Evolutionary conservation across 2,888 invertebrate species (phyloP).

Genomic region (Drosophila melanosoma): DNA sequence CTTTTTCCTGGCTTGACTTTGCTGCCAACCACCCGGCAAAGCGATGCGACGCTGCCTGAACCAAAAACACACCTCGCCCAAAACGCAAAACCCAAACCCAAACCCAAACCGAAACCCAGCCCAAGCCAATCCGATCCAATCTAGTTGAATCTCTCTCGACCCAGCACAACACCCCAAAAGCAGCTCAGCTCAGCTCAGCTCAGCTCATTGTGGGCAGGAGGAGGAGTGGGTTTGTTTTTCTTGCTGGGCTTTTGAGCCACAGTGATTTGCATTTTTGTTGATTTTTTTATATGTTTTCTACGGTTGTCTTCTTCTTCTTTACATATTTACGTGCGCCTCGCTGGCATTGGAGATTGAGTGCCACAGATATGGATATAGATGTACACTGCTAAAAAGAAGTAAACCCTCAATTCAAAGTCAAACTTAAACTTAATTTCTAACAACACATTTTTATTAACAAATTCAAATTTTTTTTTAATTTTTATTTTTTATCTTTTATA

Average conservation of each 20-base stretch:
- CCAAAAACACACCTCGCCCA: slow-evolving; percentile 1
- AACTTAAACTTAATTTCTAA: neutral
- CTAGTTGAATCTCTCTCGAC: slow-evolving; percentile 33
- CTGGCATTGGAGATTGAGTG: slow-evolving; percentile 52
- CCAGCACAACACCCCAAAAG: slow-evolving; percentile 28
- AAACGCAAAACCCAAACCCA: slow-evolving; percentile 4
- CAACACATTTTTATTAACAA: neutral
- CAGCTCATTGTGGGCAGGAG: neutral
- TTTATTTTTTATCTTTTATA: no score
- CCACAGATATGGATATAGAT: slow-evolving; percentile 42
- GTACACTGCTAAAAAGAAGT: neutral
- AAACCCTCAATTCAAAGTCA: neutral
- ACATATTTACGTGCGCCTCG: slow-evolving; percentile 69
- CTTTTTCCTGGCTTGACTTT: slow-evolving; percentile 74
- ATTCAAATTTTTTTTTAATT: neutral
- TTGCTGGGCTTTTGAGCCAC: slow-evolving; percentile 73
- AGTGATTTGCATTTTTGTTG: slow-evolving; percentile 73
- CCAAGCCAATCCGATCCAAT: slow-evolving; percentile 31
- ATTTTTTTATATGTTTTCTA: slow-evolving; percentile 19
- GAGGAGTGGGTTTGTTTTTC: slow-evolving; percentile 19
- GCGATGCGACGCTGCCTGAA: slow-evolving; percentile 24
- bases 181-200: neutral
- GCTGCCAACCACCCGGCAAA: slow-evolving; percentile 60
- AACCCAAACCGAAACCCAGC: slow-evolving; percentile 3
- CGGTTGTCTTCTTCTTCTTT: slow-evolving; percentile 41